Evolutionary conservation across 37 sponge, comb jelly and placozoan species (phyloP), one percentile per base, ranked within the genome.

Genomic region (Geodia barretti): DNA sequence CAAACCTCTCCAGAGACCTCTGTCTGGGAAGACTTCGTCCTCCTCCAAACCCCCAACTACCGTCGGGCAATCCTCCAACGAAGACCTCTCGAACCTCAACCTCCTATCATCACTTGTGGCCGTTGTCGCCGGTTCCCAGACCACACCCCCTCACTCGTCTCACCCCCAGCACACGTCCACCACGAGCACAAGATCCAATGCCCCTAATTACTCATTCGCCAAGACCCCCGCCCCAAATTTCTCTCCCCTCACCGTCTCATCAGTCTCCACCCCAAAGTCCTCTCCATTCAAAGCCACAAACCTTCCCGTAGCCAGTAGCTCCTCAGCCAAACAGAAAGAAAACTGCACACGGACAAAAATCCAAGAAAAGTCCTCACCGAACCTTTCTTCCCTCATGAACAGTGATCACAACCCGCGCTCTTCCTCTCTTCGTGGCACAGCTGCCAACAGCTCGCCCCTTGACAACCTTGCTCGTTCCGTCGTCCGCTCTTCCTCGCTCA

Each of bases 61-160:
- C 9, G 38, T 42, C 54, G 7, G 11, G 7, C 14, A 7, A 17
- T 7, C 54, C 0, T 70, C 20, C 26, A 33, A 23, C 1, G 89
- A 83, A 0, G 89, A 88, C 39, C 64, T 88, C 7, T 83, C 89
- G 24, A 88, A 88, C 39, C 84, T 88, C 30, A 83, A 88, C 62
- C 84, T 88, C 30, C 77, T 88, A 9, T 88, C 89, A 1, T 76
- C 73, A 39, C 61, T 88, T 23, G 89, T 88, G 25, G 89, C 79
- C 1, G 84, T 63, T 21, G 68, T 83, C 34, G 71, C 89, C 19
- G 64, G 72, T 0, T 68, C 81, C 0, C 70, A 76, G 8, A 19
- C 77, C 33, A 2, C 64, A 11, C 26, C 60, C 7, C 28, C 39
- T 1, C 21, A 34, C 1, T 1, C 72, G 17, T n/a, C 73, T 9